Evolutionary conservation across 2,888 invertebrate genomes (phyloP).

Genomic region (Amiota minor): DNA sequence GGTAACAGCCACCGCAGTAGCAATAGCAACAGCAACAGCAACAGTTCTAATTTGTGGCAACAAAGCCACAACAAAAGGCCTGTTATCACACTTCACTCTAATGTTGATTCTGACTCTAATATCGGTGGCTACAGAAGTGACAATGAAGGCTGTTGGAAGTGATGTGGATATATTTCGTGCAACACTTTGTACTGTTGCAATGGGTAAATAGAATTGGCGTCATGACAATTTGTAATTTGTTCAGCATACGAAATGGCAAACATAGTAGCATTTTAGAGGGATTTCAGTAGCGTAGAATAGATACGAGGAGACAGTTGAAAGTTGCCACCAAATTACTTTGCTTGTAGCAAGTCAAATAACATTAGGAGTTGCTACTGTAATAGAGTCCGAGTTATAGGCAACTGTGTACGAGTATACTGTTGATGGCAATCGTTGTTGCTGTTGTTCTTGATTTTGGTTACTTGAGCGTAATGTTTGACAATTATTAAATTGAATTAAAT

Average conservation of each 20-base stretch:
- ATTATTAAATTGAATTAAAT: conserved; percentile 18
- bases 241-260: conserved; percentile 18
- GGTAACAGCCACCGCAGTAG: no score
- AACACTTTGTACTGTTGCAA: not conserved
- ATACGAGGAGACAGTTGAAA: no score
- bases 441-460: conserved; percentile 10
- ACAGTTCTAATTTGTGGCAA: conserved; percentile 21
- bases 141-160: not conserved
- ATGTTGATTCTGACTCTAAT: not conserved
- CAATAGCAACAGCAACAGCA: not conserved
- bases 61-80: conserved; percentile 21
- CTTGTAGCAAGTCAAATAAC: no score
- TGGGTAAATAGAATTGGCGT: conserved; percentile 1
- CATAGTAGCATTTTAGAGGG: no score
- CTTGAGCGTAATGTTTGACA: conserved; percentile 9
- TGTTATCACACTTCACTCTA: not conserved
- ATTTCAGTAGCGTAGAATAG: no score
- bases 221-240: conserved; percentile 27
- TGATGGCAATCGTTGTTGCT: not conserved
- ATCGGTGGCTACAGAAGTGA: not conserved
- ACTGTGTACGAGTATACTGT: no score
- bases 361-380: no score
- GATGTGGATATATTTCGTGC: not conserved
- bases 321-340: no score
- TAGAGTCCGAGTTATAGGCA: no score